Base-by-base conservation (phyloP, 2,797 vertebrate genomes). In the Silurus aristotelis region DNA sequence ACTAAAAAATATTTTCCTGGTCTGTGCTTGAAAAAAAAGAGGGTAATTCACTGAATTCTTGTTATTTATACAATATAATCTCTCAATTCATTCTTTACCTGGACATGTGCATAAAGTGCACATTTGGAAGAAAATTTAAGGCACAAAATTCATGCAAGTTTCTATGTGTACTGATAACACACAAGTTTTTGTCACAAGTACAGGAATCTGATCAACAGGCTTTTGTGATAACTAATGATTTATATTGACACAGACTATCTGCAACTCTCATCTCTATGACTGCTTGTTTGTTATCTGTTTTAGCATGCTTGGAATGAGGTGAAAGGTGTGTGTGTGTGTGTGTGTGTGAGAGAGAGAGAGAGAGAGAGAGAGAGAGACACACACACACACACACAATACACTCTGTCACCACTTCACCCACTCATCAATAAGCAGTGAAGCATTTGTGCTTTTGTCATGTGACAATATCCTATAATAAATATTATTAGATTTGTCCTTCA, bases 231-330 rank as follows among this genome's bases (percentile, higher is more conserved):
- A 3, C 68, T 56, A 77, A 31, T 31, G 38, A 75, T 52, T 38
- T 81, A 66, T 27, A 8, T 1, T 83, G 72, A 48, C 73, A 43
- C 52, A 38, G 38, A 52, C 10, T 77, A 25, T 55, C n/a, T 27
- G 38, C 20, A 22, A n/a, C 5, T 17, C 31, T 22, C 10, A 25
- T 43, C 20, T 27, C 19, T 52, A 2, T 77, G 38, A 20, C 31
- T 15, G 55, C 15, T 1, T 80, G 17, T 58, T 46, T 72, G 22
- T 83, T 80, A 75, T 76, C 75, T 86, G 75, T 31, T 67, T 46
- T 72, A 22, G 56, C 76, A n/a, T 83, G 85, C 22, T 58, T 86
- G 85, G 85, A 86, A 83, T 86, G 75, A 80, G 82, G 85, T 73
- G 75, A 83, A 86, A 83, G 81, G 85, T 68, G 6, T 1, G 46